Conservation (phyloP, 2,888 invertebrate species). For the Hydraecia micacea region DNA sequence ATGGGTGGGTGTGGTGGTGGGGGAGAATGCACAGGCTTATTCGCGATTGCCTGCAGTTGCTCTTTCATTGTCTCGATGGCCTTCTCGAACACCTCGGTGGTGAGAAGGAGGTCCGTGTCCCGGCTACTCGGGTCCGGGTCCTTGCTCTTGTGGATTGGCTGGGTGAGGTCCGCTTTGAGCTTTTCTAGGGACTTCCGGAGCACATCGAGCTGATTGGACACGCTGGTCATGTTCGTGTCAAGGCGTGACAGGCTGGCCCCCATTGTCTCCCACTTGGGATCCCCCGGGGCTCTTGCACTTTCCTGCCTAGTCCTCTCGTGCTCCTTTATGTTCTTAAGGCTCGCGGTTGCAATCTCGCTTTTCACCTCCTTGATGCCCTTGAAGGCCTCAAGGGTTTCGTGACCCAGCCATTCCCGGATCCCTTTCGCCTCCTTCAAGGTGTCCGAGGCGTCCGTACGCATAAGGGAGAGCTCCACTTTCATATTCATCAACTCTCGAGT, state of each 20-base stretch:
- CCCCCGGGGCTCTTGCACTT: background rate
- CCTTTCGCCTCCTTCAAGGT: no score
- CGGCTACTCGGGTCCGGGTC: background rate
- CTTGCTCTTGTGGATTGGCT: rapidly evolving
- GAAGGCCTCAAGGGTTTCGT: background rate
- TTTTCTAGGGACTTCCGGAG: background rate
- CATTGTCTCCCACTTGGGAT: background rate
- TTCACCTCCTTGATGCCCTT: background rate
- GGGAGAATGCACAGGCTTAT: background rate
- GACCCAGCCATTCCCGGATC: background rate
- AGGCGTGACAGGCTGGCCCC: background rate
- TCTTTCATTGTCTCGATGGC: no score
- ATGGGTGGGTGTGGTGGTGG: background rate
- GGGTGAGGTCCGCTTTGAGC: background rate
- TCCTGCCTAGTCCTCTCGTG: background rate
- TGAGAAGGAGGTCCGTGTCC: background rate
- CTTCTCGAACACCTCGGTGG: background rate
- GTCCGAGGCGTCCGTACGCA: no score
- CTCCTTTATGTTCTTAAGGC: background rate
- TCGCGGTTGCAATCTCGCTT: background rate
- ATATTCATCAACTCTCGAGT: no score
- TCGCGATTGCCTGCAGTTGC: background rate
- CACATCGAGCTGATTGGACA: constrained; percentile 3
- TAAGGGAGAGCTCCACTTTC: no score
- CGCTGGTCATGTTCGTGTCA: background rate